Evolutionary conservation across 2,113 vertebrate genomes (phyloP), one percentile per base, ranked within the genome.

Genomic region (Colinus virginianus): DNA sequence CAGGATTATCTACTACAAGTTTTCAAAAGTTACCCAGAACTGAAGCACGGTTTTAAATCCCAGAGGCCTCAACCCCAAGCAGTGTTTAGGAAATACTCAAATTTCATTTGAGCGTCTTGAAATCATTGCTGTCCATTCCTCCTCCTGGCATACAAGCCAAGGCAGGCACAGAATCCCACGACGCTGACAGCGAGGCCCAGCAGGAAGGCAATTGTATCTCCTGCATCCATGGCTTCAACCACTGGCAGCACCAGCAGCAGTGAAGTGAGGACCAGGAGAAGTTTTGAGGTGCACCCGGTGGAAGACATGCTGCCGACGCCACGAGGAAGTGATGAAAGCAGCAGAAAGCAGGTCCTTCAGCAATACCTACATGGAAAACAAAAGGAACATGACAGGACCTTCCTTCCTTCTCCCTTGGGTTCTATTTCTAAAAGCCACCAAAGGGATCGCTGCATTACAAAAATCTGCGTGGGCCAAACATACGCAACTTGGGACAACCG

Each of bases 91-190:
- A 75, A 76, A 68, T 74, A 78, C 30, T 36, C 36, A 36, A 7
- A 53, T 46, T 77, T 90, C 55, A 90, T 76, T 59, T 34, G 51
- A 74, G 34, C 66, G 58, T 85, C 74, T 59, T 42, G 51, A 77
- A 89, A 70, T 98, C 97, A 99, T 43, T 98, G 97, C 68, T 97
- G 98, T 51, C 97, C 98, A 79, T 98, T 98, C 90, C 98, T 97
- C 91, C 95, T 98, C 90, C 99, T 98, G 13, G 99, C 98, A 42
- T 99, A 99, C 89, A 99, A 98, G 74, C 99, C 99, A 45, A 99
- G 96, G 74, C 98, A 99, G 78, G 98, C 98, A 78, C 99, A 99
- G 59, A 99, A 96, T 18, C 98, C 98, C 5, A 99, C 71, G 22
- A 98, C 71, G 20, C 98, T 97, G 77, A 99, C 64, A 51, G 98